Conservation (phyloP, 1,140 invertebrate genomes). For the Nixonia krombeini region DNA sequence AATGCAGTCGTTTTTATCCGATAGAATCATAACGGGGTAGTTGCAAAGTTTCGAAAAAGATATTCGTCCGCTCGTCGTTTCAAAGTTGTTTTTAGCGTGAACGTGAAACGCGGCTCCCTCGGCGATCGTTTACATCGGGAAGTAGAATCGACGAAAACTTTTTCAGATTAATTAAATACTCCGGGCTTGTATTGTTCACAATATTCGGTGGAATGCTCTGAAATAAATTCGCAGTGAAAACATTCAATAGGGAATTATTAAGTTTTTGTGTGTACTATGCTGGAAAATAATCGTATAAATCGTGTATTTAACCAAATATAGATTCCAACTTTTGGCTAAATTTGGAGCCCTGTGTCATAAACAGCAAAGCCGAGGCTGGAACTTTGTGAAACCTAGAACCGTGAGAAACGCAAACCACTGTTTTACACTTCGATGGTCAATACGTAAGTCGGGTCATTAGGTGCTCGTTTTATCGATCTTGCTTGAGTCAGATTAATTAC, state of each 20-base stretch:
- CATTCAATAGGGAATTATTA: too few species aligned
- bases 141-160: not conserved
- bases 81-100: too few species aligned
- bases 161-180: not conserved
- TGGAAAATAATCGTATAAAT: too few species aligned
- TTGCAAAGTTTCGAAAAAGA: not conserved
- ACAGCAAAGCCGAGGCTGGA: constrained; percentile 15
- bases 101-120: too few species aligned
- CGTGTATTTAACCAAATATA: too few species aligned
- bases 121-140: not conserved
- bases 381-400: constrained; percentile 35
- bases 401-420: constrained; percentile 22
- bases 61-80: too few species aligned
- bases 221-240: too few species aligned
- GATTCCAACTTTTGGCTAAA: constrained; percentile 22
- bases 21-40: not conserved
- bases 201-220: too few species aligned
- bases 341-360: constrained; percentile 20
- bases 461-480: constrained; percentile 28
- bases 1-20: not conserved
- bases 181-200: not conserved
- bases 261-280: too few species aligned
- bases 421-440: constrained; percentile 27
- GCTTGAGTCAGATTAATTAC: constrained; percentile 30
- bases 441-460: constrained; percentile 28